Base-by-base conservation (phyloP, 2,888 invertebrate species). In the Drosophila formosana region DNA sequence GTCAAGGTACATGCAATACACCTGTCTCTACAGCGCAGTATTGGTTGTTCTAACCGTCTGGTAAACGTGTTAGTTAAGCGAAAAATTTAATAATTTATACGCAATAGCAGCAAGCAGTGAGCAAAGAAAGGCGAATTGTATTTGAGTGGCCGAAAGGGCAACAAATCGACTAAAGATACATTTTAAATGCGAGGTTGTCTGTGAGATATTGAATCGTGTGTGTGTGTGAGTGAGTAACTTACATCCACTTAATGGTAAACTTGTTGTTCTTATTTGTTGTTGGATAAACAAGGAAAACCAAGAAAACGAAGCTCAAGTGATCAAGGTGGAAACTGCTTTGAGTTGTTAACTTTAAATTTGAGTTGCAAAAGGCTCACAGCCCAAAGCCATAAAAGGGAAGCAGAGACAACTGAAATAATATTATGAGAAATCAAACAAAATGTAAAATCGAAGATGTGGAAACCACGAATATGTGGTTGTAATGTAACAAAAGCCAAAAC, bases 401-500 rank as follows among this genome's bases (percentile, higher is more conserved):
- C 28, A 13, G n/a, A 28, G 25, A 53, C 67, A 66, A 45, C 39
- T 66, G 65, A 50, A 76, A 80, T 72, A 80, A 86, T 75, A 72
- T 79, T 81, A 80, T 78, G 69, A 73, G 80, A 82, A 78, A 80
- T 78, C 82, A 72, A 78, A 85, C 72, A 66, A 45, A 45, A 56
- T 45, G 56, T 65, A 74, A 78, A 88, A 89, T 88, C 81, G 73
- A 89, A 89, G 89, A 62, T 75, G 71, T 66, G 55, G 58, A 72
- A 86, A 74, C 91, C 91, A 82, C 88, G 72, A 77, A 83, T 84
- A 83, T 88, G 90, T 78, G 91, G 90, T 84, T 65, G 70, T 58
- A 85, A 80, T 82, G 78, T 77, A 83, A 84, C 85, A 83, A 89
- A 91, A 90, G 91, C 89, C 87, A 89, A 90, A 90, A 91, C 90